Conservation (phyloP, 2,113 vertebrate species). For the Xiphophorus maculatus region DNA sequence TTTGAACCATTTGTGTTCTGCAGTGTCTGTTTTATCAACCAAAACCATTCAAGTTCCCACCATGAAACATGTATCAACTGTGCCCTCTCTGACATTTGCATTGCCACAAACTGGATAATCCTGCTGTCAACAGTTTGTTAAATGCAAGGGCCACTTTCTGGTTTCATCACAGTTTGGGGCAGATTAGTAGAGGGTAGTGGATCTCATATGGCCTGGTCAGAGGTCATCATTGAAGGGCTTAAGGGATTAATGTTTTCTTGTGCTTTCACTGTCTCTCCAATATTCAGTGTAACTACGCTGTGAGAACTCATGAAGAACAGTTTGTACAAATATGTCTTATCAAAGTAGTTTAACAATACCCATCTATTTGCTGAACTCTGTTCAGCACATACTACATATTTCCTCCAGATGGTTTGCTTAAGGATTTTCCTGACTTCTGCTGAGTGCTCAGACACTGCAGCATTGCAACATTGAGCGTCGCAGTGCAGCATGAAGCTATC, state of each 20-base stretch:
- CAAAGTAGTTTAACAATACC: constrained; percentile 39
- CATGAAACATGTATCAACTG: constrained; percentile 54
- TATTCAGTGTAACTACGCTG: constrained; percentile 69
- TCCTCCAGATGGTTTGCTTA: constrained; percentile 53
- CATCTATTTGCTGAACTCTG: constrained; percentile 47
- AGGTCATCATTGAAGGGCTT: constrained; percentile 81
- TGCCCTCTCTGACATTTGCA: constrained; percentile 65
- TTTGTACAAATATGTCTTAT: constrained; percentile 53
- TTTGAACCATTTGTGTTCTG: constrained; percentile 2
- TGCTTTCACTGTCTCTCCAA: constrained; percentile 59
- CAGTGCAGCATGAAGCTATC: constrained; percentile 56
- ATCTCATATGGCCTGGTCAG: constrained; percentile 83
- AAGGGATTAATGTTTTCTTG: constrained; percentile 82
- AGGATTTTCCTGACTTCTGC: constrained; percentile 57
- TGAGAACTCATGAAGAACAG: constrained; percentile 43
- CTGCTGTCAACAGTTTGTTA: constrained; percentile 80
- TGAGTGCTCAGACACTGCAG: constrained; percentile 25
- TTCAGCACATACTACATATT: constrained; percentile 34
- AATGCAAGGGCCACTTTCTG: constrained; percentile 80
- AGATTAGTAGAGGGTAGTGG: constrained; percentile 81
- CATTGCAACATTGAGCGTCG: constrained; percentile 46
- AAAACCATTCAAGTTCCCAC: constrained; percentile 15
- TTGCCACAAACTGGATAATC: constrained; percentile 76
- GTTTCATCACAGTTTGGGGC: constrained; percentile 79
- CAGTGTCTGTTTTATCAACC: constrained; percentile 34